These are phyloP conservation scores for Odontothrips loti DNA, from an alignment of 2,888 invertebrate species.

Conservation along the genomic window DNA sequence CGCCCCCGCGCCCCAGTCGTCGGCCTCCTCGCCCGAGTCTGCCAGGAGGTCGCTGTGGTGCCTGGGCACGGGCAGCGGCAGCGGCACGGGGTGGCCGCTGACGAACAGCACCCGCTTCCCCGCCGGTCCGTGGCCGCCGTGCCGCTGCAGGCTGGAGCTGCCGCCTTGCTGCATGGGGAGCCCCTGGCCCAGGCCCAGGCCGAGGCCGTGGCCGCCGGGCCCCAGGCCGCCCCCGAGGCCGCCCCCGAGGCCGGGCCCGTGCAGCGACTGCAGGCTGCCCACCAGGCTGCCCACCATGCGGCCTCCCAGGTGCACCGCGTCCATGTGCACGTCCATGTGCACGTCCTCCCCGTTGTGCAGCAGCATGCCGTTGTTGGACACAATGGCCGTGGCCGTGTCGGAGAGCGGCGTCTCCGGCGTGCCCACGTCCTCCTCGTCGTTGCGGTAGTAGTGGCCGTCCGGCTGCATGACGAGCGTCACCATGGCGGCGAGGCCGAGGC, in stretches of 20 bases:
- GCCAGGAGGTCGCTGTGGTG: neutral
- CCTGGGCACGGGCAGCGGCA: neutral
- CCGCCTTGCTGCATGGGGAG: neutral
- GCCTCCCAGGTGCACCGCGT: slow-evolving; percentile 2
- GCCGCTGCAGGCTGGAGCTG: neutral
- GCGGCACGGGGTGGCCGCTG: neutral
- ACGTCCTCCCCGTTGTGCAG: neutral
- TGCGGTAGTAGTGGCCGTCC: slow-evolving; percentile 12
- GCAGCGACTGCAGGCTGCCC: slow-evolving; percentile 18
- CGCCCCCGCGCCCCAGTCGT: neutral
- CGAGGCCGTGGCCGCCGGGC: neutral
- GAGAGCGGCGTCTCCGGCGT: slow-evolving; percentile 16
- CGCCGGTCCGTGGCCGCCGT: neutral
- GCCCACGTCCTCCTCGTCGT: neutral
- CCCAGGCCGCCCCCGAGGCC: neutral
- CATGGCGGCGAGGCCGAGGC: neutral
- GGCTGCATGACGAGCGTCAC: neutral
- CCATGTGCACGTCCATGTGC: neutral
- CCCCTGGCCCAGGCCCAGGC: neutral
- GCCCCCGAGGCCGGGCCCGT: neutral
- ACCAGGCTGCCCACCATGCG: slow-evolving; percentile 23
- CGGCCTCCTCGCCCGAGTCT: slow-evolving; percentile 1
- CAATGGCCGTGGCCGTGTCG: slow-evolving; percentile 13
- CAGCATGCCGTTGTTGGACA: slow-evolving; percentile 5
- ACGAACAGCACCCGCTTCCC: slow-evolving; percentile 6